phyloP scores from a whole-genome alignment of 2,888 invertebrate genomes.

The Aelia acuminata region DNA sequence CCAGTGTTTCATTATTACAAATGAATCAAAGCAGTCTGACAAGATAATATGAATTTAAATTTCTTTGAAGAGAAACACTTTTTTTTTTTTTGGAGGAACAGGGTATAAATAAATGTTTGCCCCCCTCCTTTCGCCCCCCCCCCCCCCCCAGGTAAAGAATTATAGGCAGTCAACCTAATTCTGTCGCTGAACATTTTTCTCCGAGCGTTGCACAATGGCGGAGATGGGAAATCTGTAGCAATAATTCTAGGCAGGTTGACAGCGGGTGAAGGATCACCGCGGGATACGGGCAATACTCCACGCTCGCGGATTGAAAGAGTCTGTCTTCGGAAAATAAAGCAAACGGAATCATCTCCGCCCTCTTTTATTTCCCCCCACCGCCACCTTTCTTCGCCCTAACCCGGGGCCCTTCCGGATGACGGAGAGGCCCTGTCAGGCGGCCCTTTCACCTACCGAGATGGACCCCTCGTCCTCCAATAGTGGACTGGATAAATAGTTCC shows the following conservation, averaged over 20 bases:
- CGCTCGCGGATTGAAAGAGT: slow-evolving; percentile 40
- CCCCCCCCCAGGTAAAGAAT: slow-evolving; percentile 1
- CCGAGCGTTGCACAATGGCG: not conserved
- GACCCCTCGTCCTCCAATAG: slow-evolving; percentile 3
- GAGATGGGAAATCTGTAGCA: slow-evolving; percentile 39
- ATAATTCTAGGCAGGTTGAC: slow-evolving; percentile 30
- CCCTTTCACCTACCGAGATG: not conserved
- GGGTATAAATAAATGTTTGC: slow-evolving; percentile 29
- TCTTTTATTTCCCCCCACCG: slow-evolving; percentile 31
- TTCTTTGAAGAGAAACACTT: too few relatives aligned
- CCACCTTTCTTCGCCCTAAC: slow-evolving; percentile 33
- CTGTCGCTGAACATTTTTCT: slow-evolving; percentile 36
- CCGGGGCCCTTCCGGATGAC: not conserved
- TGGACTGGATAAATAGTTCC: not conserved
- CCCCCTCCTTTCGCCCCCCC: not conserved
- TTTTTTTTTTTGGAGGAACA: not conserved
- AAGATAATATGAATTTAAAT: too few relatives aligned
- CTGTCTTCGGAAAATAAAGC: slow-evolving; percentile 15
- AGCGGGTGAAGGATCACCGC: slow-evolving; percentile 29
- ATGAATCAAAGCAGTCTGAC: too few relatives aligned
- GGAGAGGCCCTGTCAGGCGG: not conserved
- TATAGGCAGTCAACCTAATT: slow-evolving; percentile 26
- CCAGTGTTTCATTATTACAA: too few relatives aligned
- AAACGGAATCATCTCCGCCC: slow-evolving; percentile 14
- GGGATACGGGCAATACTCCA: slow-evolving; percentile 14